A percentile compares a stretch with the other conserved stretches of the same genome.
Evolutionary conservation across 2,113 vertebrate genomes (phyloP).

Genomic region (Poicephalus meyeri): DNA sequence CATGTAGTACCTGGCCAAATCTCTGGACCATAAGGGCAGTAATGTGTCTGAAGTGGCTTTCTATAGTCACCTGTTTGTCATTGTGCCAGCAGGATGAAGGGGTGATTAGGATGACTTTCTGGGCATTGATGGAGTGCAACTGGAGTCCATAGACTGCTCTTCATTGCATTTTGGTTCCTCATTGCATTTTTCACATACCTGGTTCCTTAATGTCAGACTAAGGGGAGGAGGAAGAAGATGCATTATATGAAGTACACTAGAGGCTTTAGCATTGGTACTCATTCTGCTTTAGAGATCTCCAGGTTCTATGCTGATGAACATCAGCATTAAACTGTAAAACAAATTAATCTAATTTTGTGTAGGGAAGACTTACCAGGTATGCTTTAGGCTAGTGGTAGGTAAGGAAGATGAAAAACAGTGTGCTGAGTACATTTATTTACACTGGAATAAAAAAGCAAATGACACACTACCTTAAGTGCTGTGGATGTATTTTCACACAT

Average conservation of each 20-base stretch:
- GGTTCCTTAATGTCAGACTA: neutral
- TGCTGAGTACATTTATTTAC: neutral
- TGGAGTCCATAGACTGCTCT: neutral
- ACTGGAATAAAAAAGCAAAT: neutral
- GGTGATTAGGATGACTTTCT: neutral
- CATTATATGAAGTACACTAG: neutral
- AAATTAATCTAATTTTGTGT: neutral
- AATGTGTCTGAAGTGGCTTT: neutral
- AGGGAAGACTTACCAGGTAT: neutral
- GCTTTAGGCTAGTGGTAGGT: neutral
- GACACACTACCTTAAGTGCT: neutral
- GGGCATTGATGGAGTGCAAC: neutral
- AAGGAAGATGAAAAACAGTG: neutral
- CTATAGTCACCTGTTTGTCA: neutral
- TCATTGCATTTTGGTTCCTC: neutral
- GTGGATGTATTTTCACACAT: neutral
- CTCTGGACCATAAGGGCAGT: neutral
- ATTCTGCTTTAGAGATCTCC: neutral
- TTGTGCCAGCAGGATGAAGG: neutral
- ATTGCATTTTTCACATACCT: neutral
- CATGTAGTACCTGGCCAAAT: neutral
- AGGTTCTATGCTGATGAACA: neutral
- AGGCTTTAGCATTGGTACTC: neutral
- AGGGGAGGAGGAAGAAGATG: neutral
- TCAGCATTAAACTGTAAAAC: neutral